Conservation (phyloP, 2,888 invertebrate genomes). For the Sussaba pulchella region DNA sequence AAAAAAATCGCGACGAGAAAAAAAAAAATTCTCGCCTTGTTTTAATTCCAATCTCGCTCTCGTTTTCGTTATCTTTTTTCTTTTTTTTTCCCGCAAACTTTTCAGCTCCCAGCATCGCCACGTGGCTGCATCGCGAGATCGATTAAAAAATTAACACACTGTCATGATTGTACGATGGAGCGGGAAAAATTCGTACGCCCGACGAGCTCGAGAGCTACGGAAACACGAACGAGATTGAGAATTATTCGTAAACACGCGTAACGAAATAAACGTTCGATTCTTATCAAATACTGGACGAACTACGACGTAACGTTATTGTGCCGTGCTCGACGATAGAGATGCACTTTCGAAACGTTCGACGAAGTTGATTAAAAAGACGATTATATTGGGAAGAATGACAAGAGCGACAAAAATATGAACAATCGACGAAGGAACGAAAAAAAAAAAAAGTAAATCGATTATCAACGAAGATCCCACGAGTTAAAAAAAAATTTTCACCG, state of each 20-base stretch:
- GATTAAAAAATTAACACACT: slow-evolving; percentile 32
- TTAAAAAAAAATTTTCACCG: slow-evolving; percentile 7
- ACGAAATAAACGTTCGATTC: too few relatives aligned
- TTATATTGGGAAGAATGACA: too few relatives aligned
- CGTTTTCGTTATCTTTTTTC: background rate
- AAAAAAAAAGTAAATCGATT: slow-evolving; percentile 24
- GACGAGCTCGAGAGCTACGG: background rate
- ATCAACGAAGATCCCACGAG: slow-evolving; percentile 28
- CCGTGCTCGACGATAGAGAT: slow-evolving; percentile 61
- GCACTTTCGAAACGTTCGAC: slow-evolving; percentile 27
- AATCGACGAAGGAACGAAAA: slow-evolving; percentile 30
- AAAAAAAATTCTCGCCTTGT: slow-evolving; percentile 22
- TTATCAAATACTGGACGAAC: slow-evolving; percentile 69
- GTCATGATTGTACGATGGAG: slow-evolving; percentile 53
- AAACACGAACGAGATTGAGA: slow-evolving; percentile 3
- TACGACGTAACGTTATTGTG: slow-evolving; percentile 33
- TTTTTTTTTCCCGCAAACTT: background rate
- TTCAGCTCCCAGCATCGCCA: slow-evolving; percentile 7
- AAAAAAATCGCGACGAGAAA: slow-evolving; percentile 1
- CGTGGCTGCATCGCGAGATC: slow-evolving; percentile 16
- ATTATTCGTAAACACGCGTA: too few relatives aligned
- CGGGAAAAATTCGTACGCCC: slow-evolving; percentile 1
- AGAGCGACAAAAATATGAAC: too few relatives aligned
- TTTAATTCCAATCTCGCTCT: background rate
- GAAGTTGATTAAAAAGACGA: too few relatives aligned